phyloP scores from a whole-genome alignment of 37 sponge, comb jelly and placozoan genomes.

The Haliclona indistincta region DNA sequence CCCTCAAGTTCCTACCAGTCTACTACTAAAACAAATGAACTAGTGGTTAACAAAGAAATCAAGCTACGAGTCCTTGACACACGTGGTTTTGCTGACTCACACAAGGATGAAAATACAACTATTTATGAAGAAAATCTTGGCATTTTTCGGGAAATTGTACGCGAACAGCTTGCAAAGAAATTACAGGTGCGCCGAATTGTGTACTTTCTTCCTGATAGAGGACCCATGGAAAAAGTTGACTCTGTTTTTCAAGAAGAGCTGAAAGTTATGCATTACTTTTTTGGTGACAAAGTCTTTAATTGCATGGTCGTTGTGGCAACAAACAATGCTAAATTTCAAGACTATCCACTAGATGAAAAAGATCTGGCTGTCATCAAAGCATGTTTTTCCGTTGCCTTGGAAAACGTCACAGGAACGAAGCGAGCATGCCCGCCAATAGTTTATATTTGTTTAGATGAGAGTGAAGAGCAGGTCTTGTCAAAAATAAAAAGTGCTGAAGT shows the following conservation, averaged over 20 bases:
- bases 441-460: neutral
- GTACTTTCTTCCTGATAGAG: slow-evolving; percentile 31
- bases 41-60: slow-evolving; percentile 24
- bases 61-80: slow-evolving; percentile 26
- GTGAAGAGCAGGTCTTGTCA: neutral
- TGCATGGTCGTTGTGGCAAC: slow-evolving; percentile 32
- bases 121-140: no score
- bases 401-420: neutral
- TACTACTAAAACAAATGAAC: slow-evolving; percentile 17
- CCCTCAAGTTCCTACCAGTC: no score
- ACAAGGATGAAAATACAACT: no score
- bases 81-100: slow-evolving; percentile 22
- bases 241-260: slow-evolving; percentile 2
- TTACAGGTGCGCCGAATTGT: slow-evolving; percentile 15
- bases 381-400: neutral
- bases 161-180: slow-evolving; percentile 1
- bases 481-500: neutral
- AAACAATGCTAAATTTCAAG: neutral
- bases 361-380: neutral
- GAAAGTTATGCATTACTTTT: slow-evolving; percentile 4
- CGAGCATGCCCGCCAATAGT: neutral
- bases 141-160: slow-evolving; percentile 28
- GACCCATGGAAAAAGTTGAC: slow-evolving; percentile 5
- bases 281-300: slow-evolving; percentile 15
- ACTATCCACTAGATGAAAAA: neutral